A percentile compares a stretch with the other conserved stretches of the same genome.
These are phyloP conservation scores for Sparidentex hasta DNA, from an alignment of 2,797 vertebrate genomes.

Conservation along the genomic window DNA sequence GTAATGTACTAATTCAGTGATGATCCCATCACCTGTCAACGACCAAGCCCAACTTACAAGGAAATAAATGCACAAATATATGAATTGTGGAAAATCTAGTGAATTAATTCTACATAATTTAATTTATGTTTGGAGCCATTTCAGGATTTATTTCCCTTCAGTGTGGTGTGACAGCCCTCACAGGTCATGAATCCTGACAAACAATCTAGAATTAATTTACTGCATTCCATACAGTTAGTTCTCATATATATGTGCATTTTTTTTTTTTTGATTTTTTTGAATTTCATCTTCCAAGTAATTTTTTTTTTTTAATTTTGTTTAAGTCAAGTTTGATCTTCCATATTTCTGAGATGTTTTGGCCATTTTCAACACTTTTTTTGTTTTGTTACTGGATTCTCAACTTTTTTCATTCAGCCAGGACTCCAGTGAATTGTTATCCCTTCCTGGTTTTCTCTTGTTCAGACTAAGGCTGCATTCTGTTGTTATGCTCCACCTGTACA, in stretches of 20 bases:
- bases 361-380: not conserved
- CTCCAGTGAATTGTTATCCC: not conserved
- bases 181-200: not conserved
- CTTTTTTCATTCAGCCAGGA: not conserved
- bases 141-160: slow-evolving; percentile 5
- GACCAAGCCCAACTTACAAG: slow-evolving; percentile 26
- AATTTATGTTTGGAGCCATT: not conserved
- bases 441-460: not conserved
- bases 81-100: not conserved
- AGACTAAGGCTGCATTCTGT: not conserved
- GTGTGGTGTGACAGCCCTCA: not conserved
- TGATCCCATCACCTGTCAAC: not conserved
- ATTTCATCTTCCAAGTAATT: not conserved
- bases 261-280: slow-evolving; percentile 13
- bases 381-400: not conserved
- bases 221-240: not conserved
- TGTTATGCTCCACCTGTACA: not conserved
- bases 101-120: not conserved
- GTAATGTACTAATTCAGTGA: not conserved
- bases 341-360: not conserved
- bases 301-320: not conserved
- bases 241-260: not conserved
- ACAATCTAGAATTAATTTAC: not conserved
- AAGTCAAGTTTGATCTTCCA: slow-evolving; percentile 19
- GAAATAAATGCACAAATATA: slow-evolving; percentile 19